These are phyloP conservation scores for Eretmochelys imbricata DNA, from an alignment of 2,113 vertebrate genomes.

Conservation along the genomic window DNA sequence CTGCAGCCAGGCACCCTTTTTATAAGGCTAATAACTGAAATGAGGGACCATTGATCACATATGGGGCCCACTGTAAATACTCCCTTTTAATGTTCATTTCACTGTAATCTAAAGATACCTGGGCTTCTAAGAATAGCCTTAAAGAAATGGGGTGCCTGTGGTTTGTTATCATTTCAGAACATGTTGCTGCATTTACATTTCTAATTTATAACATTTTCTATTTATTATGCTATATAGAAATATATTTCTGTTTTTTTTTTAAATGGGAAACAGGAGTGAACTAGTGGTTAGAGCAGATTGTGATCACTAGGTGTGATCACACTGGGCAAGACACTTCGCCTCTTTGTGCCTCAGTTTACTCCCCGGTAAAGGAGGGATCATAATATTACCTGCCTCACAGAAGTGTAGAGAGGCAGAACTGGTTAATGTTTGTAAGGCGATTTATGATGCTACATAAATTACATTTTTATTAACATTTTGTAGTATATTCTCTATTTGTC, in stretches of 20 bases:
- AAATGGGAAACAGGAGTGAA: not conserved
- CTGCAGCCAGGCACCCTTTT: conserved; percentile 11
- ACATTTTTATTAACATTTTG: not conserved
- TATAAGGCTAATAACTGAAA: not conserved
- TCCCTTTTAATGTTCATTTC: not conserved
- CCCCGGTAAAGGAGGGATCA: not conserved
- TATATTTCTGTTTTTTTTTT: not conserved
- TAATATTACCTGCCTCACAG: not conserved
- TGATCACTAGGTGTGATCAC: not conserved
- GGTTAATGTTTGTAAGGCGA: not conserved
- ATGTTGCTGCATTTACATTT: conserved; percentile 30
- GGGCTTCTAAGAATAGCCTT: not conserved
- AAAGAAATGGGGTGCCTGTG: not conserved
- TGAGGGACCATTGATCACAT: not conserved
- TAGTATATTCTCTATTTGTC: not conserved
- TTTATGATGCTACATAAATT: not conserved
- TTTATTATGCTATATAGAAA: not conserved
- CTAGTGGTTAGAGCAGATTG: not conserved
- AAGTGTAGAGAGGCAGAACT: not conserved
- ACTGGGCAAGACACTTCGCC: not conserved
- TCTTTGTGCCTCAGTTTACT: not conserved
- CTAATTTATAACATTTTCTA: conserved; percentile 37
- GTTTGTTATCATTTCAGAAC: conserved; percentile 36
- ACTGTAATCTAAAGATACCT: not conserved
- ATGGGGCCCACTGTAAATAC: not conserved